Evolutionary conservation across 2,113 vertebrate species (phyloP).

Genomic region (Sphaerodactylus townsendi): DNA sequence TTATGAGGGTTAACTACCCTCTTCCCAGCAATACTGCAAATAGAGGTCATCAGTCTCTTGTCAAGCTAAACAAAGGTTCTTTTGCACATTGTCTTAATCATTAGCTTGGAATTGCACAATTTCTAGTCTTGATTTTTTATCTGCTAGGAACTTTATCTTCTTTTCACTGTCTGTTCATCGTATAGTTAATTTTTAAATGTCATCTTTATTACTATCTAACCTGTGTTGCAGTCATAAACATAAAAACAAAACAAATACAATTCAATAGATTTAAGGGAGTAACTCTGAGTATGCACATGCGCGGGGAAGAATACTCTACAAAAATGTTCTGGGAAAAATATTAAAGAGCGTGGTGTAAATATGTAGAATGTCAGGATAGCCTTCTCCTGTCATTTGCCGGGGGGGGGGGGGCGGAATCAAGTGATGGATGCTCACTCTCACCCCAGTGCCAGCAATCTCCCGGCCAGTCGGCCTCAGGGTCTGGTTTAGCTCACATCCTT

Average conservation of each 20-base stretch:
- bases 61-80: slow-evolving; percentile 29
- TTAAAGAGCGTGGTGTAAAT: no score
- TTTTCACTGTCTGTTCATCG: not conserved
- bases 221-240: slow-evolving; percentile 39
- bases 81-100: not conserved
- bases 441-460: no score
- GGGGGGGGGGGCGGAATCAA: no score
- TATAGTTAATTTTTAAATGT: slow-evolving; percentile 21
- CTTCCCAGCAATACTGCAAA: slow-evolving; percentile 60
- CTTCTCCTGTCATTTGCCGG: no score
- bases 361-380: no score
- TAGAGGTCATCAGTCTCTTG: slow-evolving; percentile 50
- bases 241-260: slow-evolving; percentile 36
- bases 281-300: not conserved
- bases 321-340: no score
- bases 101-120: not conserved
- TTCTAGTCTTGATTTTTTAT: not conserved
- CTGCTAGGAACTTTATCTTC: not conserved
- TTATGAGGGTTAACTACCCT: slow-evolving; percentile 62
- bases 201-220: slow-evolving; percentile 47
- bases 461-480: no score
- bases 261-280: no score
- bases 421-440: no score
- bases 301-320: not conserved
- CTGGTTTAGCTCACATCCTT: no score